Evolutionary conservation across 2,888 invertebrate species (phyloP).

Genomic region (Zygogramma bicolorata): DNA sequence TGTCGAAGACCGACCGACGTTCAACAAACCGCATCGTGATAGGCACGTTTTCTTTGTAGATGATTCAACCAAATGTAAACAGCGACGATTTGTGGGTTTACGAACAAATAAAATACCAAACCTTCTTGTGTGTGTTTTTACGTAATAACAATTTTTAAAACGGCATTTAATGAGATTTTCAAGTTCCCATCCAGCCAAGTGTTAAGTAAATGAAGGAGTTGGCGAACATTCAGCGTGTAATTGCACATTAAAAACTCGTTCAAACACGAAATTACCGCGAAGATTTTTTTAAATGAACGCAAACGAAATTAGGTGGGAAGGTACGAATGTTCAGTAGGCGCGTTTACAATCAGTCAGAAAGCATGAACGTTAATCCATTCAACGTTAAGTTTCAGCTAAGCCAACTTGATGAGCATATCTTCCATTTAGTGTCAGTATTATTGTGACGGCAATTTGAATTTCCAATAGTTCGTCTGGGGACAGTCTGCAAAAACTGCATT

Average conservation of each 20-base stretch:
- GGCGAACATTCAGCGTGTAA: neutral
- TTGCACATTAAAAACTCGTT: neutral
- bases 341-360: no score
- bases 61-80: conserved; percentile 39
- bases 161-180: conserved; percentile 33
- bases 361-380: no score
- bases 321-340: no score
- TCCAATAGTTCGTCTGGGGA: no score
- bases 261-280: neutral
- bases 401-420: no score
- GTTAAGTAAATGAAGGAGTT: conserved; percentile 13
- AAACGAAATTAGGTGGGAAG: no score
- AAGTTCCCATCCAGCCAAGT: conserved; percentile 36
- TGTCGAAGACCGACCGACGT: conserved; percentile 41
- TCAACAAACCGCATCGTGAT: conserved; percentile 47
- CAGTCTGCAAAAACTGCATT: no score
- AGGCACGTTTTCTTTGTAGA: conserved; percentile 46
- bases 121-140: conserved; percentile 16
- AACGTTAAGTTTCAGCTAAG: no score
- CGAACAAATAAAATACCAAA: conserved; percentile 20
- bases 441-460: no score
- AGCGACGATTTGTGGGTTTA: conserved; percentile 35
- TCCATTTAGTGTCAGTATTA: no score
- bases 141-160: conserved; percentile 31
- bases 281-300: no score